Percentiles rank a stretch among this genome's conserved stretches.
phyloP scores from a whole-genome alignment of 2,113 vertebrate species.

The Catagonus wagneri region DNA sequence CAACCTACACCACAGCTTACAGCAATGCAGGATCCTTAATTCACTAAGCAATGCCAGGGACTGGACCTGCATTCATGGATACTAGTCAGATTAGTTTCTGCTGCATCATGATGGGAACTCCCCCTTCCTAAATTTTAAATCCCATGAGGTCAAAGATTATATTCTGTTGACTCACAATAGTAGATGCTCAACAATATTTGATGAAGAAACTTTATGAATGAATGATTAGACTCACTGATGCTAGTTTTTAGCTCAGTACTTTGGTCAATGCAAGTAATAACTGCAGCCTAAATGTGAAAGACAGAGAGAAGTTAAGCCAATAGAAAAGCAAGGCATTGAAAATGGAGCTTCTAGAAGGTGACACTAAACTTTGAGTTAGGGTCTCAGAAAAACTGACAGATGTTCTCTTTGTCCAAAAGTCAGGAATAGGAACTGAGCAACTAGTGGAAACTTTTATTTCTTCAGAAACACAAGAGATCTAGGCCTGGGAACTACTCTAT shows the following conservation, averaged over 20 bases:
- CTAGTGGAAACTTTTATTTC: background rate
- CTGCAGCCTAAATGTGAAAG: background rate
- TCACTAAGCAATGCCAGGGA: no score
- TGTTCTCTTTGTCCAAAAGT: background rate
- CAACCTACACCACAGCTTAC: no score
- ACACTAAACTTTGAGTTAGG: background rate
- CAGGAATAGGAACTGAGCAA: background rate
- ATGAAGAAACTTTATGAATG: background rate
- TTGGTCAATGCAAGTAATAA: background rate
- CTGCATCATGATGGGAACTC: no score
- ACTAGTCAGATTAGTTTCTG: no score
- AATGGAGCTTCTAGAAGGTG: background rate
- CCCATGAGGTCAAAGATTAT: background rate
- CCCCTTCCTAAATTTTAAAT: background rate
- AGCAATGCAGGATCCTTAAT: no score
- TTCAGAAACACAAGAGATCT: background rate
- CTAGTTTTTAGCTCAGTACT: background rate
- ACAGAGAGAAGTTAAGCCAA: background rate
- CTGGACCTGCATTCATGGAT: no score
- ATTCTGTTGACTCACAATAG: constrained; percentile 24
- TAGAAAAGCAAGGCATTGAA: background rate
- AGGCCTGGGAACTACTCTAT: no score
- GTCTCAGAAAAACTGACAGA: background rate
- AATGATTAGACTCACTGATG: background rate
- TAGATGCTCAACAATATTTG: background rate